phyloP scores from a whole-genome alignment of 2,888 invertebrate genomes.

The Ophion slaviceki region DNA sequence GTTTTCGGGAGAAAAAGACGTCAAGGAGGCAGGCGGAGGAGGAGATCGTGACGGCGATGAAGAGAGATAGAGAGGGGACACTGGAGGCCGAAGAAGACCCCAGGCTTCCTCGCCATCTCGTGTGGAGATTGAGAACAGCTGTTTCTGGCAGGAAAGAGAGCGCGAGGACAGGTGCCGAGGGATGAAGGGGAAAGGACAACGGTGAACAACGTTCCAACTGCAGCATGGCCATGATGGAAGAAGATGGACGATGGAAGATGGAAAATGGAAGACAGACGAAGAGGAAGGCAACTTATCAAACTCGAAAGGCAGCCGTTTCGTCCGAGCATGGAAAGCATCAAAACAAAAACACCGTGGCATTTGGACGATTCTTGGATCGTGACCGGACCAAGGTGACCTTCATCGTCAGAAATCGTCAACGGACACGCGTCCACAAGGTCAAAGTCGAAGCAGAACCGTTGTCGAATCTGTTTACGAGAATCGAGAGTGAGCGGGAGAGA shows the following conservation, averaged over 20 bases:
- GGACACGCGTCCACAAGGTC: neutral
- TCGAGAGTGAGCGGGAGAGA: neutral
- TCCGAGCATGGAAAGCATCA: neutral
- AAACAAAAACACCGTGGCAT: neutral
- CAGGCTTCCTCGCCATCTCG: neutral
- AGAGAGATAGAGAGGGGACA: neutral
- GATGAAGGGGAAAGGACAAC: neutral
- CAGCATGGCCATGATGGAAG: neutral
- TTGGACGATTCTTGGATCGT: neutral
- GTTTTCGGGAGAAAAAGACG: constrained; percentile 22
- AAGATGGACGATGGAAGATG: too few relatives aligned
- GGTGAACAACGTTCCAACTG: neutral
- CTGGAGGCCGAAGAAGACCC: neutral
- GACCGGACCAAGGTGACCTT: neutral
- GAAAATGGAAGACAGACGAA: neutral
- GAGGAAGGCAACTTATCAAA: neutral
- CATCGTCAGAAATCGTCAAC: neutral
- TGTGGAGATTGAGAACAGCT: neutral
- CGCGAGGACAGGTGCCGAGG: neutral
- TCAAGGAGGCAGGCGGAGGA: neutral
- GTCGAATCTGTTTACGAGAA: neutral
- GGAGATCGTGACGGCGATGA: neutral
- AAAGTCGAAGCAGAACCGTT: neutral
- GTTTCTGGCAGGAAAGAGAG: neutral
- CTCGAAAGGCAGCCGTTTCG: neutral